Percentiles rank a stretch among this genome's conserved stretches.
phyloP scores from a whole-genome alignment of 2,888 invertebrate species.

The Mechanitis messenoides region DNA sequence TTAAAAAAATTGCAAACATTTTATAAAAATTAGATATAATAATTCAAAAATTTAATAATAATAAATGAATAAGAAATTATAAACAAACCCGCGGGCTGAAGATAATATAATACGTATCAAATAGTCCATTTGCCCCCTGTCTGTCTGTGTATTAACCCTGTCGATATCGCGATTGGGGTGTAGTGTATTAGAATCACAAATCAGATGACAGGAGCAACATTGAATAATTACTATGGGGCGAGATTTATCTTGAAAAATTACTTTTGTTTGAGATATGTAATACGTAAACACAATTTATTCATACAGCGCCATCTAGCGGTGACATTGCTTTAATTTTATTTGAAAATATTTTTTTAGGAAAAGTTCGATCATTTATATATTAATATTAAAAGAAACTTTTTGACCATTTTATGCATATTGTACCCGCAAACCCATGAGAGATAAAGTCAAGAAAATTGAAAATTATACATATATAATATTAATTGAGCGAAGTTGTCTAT shows the following conservation, averaged over 20 bases:
- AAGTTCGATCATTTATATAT: too few relatives aligned
- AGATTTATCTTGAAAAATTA: constrained; percentile 11
- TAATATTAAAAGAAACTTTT: too few relatives aligned
- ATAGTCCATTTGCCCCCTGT: constrained; percentile 29
- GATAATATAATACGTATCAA: constrained; percentile 22
- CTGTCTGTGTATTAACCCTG: constrained; percentile 50
- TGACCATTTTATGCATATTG: too few relatives aligned
- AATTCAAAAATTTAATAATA: neutral
- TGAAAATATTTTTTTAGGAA: too few relatives aligned
- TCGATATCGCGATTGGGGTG: constrained; percentile 38
- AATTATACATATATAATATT: too few relatives aligned
- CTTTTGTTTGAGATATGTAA: constrained; percentile 8
- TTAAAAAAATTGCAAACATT: too few relatives aligned
- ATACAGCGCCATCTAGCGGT: constrained; percentile 2
- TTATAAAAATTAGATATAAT: too few relatives aligned
- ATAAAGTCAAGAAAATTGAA: too few relatives aligned
- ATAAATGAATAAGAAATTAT: constrained; percentile 11
- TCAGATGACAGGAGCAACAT: constrained; percentile 27
- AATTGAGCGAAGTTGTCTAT: too few relatives aligned
- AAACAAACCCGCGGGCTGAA: constrained; percentile 11
- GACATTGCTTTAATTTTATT: neutral
- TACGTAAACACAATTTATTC: neutral
- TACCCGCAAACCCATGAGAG: too few relatives aligned
- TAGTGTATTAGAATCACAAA: constrained; percentile 43
- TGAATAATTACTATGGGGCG: constrained; percentile 19